Percentiles rank a stretch among this genome's conserved stretches.
phyloP scores from a whole-genome alignment of 2,113 vertebrate species.

The Sturnus vulgaris region DNA sequence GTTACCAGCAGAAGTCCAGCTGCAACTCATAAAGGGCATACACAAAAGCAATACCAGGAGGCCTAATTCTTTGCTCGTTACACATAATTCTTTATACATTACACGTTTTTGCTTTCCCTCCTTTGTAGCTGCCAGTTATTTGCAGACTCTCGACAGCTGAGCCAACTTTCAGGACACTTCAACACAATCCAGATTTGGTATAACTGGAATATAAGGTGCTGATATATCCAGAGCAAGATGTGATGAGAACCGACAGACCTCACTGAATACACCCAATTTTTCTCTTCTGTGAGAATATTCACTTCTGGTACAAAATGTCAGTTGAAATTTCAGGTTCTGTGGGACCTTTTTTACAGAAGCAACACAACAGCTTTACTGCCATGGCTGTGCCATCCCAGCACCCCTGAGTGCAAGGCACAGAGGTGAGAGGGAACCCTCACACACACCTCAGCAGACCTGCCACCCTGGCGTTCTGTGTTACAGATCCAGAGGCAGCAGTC shows the following conservation, averaged over 20 bases:
- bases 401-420: background rate
- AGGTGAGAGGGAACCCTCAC: background rate
- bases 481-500: background rate
- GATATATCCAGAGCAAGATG: background rate
- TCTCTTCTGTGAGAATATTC: background rate
- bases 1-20: background rate
- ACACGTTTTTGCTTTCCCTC: background rate
- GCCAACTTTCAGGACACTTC: background rate
- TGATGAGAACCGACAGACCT: background rate
- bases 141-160: background rate
- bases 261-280: background rate
- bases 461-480: background rate
- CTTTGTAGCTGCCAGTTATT: background rate
- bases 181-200: background rate
- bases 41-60: background rate
- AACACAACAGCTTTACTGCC: background rate
- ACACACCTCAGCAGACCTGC: background rate
- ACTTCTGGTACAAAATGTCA: background rate
- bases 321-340: background rate
- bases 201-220: background rate
- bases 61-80: background rate
- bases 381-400: fast-evolving
- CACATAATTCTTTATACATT: background rate
- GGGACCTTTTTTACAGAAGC: background rate
- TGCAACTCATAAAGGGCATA: background rate